Evolutionary conservation across 1,140 invertebrate genomes (phyloP).

Genomic region (Penaeus vannamei): DNA sequence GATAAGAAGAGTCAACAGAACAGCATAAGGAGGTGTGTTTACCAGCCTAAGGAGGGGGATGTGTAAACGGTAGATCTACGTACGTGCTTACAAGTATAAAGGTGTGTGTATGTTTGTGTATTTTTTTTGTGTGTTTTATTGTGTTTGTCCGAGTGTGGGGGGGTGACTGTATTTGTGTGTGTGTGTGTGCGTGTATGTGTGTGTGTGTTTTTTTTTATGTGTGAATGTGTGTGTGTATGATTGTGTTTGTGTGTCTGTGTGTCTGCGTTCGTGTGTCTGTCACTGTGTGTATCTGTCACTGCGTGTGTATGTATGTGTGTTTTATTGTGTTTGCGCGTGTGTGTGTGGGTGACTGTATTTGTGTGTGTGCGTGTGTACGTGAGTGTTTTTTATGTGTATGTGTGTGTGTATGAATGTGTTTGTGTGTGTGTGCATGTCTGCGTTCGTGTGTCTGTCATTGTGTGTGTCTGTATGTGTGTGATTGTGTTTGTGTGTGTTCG

Average conservation of each 20-base stretch:
- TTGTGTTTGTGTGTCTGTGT: neutral
- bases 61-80: neutral
- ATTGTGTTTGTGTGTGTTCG: neutral
- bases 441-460: no score
- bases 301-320: neutral
- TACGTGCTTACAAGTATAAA: neutral
- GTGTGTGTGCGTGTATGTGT: conserved; percentile 7
- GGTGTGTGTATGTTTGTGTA: no score
- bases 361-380: neutral
- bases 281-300: neutral
- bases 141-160: no score
- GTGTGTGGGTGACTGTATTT: no score
- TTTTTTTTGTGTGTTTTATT: neutral
- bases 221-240: neutral
- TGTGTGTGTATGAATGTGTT: neutral
- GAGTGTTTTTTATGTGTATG: no score
- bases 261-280: no score
- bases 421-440: neutral
- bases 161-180: no score
- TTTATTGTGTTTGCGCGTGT: neutral
- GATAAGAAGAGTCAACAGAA: neutral
- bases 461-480: neutral
- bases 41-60: no score
- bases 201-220: no score
- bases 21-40: no score